Percentiles rank a stretch among this genome's conserved stretches.
These are phyloP conservation scores for Stenchaetothrips biformis DNA, from an alignment of 2,888 invertebrate species.

Conservation along the genomic window DNA sequence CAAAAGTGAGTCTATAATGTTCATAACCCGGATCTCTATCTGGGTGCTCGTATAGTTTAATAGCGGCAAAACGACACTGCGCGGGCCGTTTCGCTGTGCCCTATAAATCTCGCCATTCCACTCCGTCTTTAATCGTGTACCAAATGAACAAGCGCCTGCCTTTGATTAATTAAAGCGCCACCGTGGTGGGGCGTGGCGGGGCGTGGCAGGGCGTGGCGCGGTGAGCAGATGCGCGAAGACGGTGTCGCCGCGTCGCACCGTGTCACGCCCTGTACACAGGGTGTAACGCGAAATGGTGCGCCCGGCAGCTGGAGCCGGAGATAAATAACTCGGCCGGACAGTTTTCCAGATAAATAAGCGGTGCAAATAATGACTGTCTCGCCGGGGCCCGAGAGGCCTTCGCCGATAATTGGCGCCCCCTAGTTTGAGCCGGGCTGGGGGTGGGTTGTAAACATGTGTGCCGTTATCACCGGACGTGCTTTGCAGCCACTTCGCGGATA, in stretches of 20 bases:
- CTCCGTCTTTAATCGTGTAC: background rate
- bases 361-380: too few species aligned
- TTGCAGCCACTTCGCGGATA: too few species aligned
- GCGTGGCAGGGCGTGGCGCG: background rate
- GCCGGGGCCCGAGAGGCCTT: too few species aligned
- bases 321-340: too few species aligned
- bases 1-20: too few species aligned
- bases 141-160: conserved; percentile 4
- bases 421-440: background rate
- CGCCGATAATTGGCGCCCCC: too few species aligned
- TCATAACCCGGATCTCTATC: too few species aligned
- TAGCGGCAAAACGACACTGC: too few species aligned
- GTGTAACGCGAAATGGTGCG: too few species aligned
- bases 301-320: too few species aligned
- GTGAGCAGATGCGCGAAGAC: background rate
- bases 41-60: too few species aligned
- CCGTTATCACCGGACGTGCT: conserved; percentile 1
- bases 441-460: background rate
- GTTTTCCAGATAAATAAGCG: too few species aligned
- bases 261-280: background rate
- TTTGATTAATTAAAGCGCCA: conserved; percentile 18
- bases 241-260: background rate
- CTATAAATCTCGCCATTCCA: background rate
- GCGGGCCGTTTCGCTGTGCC: background rate
- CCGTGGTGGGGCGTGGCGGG: background rate